Evolutionary conservation across 2,888 invertebrate genomes (phyloP).

Genomic region (Apotomis betuletana): DNA sequence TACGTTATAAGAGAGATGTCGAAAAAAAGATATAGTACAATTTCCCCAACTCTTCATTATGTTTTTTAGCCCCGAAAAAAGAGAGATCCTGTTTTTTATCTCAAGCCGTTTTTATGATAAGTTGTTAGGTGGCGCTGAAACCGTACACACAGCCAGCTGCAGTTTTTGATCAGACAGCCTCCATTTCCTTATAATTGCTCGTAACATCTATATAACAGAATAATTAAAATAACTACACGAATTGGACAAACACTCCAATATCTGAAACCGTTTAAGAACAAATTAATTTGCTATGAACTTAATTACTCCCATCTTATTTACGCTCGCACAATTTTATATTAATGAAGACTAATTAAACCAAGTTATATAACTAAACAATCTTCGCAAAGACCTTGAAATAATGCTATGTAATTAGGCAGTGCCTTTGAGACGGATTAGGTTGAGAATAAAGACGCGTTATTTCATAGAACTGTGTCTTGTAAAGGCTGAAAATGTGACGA

Average conservation of each 20-base stretch:
- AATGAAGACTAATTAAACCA: constrained; percentile 19
- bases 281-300: constrained; percentile 14
- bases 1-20: too few relatives aligned
- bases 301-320: constrained; percentile 6
- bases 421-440: constrained; percentile 9
- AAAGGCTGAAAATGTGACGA: background rate
- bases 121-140: too few relatives aligned
- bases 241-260: too few relatives aligned
- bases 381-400: background rate
- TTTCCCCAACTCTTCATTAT: too few relatives aligned
- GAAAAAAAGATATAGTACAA: too few relatives aligned
- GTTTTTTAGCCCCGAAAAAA: too few relatives aligned
- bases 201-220: too few relatives aligned
- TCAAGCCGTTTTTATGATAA: too few relatives aligned
- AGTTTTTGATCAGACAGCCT: too few relatives aligned
- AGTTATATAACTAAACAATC: constrained; percentile 15
- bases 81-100: too few relatives aligned
- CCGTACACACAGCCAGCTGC: too few relatives aligned
- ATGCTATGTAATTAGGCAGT: background rate
- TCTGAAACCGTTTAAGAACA: background rate
- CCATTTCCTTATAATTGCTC: too few relatives aligned
- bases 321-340: constrained; percentile 11
- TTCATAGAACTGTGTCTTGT: constrained; percentile 1
- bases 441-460: background rate
- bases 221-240: background rate